Percentiles rank a stretch among this genome's conserved stretches.
Evolutionary conservation across 2,888 invertebrate species (phyloP).

Genomic region (Nephrotoma appendiculata): DNA sequence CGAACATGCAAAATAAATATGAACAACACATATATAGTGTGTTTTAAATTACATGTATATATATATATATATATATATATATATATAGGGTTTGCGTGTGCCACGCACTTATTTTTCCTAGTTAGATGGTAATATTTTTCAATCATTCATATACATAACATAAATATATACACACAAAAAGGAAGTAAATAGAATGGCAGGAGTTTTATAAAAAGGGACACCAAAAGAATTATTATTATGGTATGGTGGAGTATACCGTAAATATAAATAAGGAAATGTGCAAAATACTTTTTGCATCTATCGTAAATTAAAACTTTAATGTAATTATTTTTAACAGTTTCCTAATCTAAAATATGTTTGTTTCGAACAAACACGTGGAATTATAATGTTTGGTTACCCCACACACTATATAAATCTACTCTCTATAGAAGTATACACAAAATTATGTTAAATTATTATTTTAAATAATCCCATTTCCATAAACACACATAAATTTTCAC

Average conservation of each 20-base stretch:
- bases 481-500: not conserved
- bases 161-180: not conserved
- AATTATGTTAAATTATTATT: not conserved
- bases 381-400: not conserved
- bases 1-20: constrained; percentile 3
- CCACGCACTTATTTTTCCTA: not conserved
- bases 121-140: not conserved
- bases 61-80: too few species aligned
- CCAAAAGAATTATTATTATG: not conserved
- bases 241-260: not conserved
- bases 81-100: not conserved
- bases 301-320: too few species aligned
- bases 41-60: not conserved
- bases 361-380: not conserved
- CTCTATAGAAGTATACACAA: not conserved
- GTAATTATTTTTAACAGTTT: not conserved
- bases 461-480: not conserved
- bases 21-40: not conserved
- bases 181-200: not conserved
- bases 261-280: not conserved
- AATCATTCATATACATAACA: not conserved
- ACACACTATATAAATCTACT: not conserved
- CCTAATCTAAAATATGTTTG: not conserved
- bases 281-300: not conserved
- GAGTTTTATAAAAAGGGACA: not conserved